Conservation (phyloP, 1,140 invertebrate genomes). For the Drosophila nigromelanica region DNA sequence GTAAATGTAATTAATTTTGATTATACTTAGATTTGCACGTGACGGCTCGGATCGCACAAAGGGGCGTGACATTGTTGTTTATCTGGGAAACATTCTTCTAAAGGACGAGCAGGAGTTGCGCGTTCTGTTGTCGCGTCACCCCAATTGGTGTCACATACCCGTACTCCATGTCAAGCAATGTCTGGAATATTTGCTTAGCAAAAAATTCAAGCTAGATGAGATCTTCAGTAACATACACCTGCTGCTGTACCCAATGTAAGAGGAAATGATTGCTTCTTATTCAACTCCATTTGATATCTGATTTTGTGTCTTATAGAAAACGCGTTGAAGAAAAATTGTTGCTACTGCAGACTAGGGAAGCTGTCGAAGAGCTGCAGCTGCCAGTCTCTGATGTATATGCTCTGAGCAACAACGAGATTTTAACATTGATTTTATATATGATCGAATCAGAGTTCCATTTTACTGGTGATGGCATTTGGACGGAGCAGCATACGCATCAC, state of each 20-base stretch:
- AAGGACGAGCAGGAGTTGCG: conserved; percentile 72
- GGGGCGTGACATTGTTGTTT: conserved; percentile 85
- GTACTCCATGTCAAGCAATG: conserved; percentile 85
- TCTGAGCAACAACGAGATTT: conserved; percentile 64
- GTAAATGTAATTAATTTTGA: not conserved
- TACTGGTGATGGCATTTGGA: conserved; percentile 84
- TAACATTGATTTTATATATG: conserved; percentile 82
- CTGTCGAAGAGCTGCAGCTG: conserved; percentile 66
- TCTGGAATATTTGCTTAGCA: conserved; percentile 84
- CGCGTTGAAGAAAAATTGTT: conserved; percentile 77
- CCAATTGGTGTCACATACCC: conserved; percentile 86
- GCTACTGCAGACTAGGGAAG: conserved; percentile 53
- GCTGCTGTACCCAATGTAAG: conserved; percentile 85
- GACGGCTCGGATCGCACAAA: conserved; percentile 85
- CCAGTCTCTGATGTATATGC: conserved; percentile 37
- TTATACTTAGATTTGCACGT: conserved; percentile 84
- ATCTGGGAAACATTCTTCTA: conserved; percentile 65
- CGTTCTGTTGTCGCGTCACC: conserved; percentile 84
- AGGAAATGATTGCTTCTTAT: not conserved
- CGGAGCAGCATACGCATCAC: conserved; percentile 75
- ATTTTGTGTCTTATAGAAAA: conserved; percentile 44
- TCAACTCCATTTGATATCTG: not conserved
- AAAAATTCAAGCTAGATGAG: conserved; percentile 83
- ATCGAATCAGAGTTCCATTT: conserved; percentile 84
- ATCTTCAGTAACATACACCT: conserved; percentile 85